Evolutionary conservation across 2,797 vertebrate genomes (phyloP), one percentile per base, ranked within the genome.

Genomic region (Pogonophryne albipinna): DNA sequence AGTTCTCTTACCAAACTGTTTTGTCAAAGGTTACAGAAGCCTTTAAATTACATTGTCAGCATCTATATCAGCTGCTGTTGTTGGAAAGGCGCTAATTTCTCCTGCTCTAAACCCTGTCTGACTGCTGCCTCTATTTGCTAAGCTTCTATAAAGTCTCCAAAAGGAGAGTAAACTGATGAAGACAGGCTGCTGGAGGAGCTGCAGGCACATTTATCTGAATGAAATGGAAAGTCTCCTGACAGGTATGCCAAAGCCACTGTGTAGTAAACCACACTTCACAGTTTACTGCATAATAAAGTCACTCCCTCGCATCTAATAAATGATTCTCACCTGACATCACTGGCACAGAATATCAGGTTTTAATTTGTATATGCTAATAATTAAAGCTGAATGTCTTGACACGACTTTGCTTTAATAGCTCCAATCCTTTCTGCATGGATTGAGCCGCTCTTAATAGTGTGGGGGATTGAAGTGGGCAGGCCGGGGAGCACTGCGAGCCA

Each of bases 381-480:
- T 90, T 83, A 92, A 86, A 79, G 50, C 23, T 63, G 60, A 70
- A 74, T 8, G 13, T 78, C 78, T 80, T 76, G 80, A 91, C 85
- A 85, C 11, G 80, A 73, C 67, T 74, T 78, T 57, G 71, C 85
- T 79, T 86, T 81, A 91, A 88, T 74, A 81, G 90, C 85, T 68
- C 71, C 61, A 64, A 76, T 78, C 50, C 76, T 79, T 84, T 82
- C 80, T 66, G 83, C 87, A 73, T 58, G 86, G 85, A 90, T 91
- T 90, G 88, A 90, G 86, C 91, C 83, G 74, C 81, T 86, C 87
- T 87, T 92, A 91, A 92, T 92, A 82, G 91, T 61, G 83, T 57
- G 49, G 82, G 66, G 90, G 88, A 93, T 94, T 93, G 92, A 85
- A 91, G 87, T 79, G 78, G 86, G 81, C 90, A 89, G 85, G 84